These are phyloP conservation scores for Ochlodes sylvanus DNA, from an alignment of 2,888 invertebrate species.

Conservation along the genomic window DNA sequence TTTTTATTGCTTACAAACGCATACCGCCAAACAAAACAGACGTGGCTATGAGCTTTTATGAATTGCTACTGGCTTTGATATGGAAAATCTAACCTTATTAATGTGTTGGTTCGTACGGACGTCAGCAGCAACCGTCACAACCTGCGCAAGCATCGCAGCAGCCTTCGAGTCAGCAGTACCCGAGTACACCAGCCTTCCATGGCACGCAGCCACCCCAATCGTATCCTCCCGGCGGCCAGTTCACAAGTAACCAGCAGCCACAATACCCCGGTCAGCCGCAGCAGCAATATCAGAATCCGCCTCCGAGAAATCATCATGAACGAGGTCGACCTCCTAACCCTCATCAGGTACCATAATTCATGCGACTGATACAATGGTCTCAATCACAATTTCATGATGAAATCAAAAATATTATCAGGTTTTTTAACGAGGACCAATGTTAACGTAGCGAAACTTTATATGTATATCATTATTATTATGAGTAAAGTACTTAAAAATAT, in stretches of 20 bases:
- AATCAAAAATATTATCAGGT: background rate
- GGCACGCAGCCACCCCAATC: slow-evolving; percentile 82
- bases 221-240: slow-evolving; percentile 80
- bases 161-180: slow-evolving; percentile 81
- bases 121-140: slow-evolving; percentile 85
- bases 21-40: slow-evolving; percentile 66
- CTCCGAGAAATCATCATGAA: slow-evolving; percentile 83
- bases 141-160: slow-evolving; percentile 82
- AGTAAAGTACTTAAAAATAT: too few species aligned
- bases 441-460: too few species aligned
- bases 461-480: too few species aligned
- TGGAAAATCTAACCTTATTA: slow-evolving; percentile 86
- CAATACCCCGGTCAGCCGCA: slow-evolving; percentile 69
- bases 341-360: slow-evolving; percentile 62
- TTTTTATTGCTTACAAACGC: slow-evolving; percentile 78
- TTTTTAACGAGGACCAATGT: too few species aligned
- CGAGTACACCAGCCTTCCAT: slow-evolving; percentile 83
- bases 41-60: slow-evolving; percentile 79
- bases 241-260: slow-evolving; percentile 77
- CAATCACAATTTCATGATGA: background rate
- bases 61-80: slow-evolving; percentile 81
- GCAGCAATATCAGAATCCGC: slow-evolving; percentile 75
- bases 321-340: slow-evolving; percentile 82
- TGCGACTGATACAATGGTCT: background rate
- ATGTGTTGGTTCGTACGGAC: slow-evolving; percentile 86